Evolutionary conservation across 2,888 invertebrate species (phyloP), one percentile per base, ranked within the genome.

Genomic region (Rapana venosa): DNA sequence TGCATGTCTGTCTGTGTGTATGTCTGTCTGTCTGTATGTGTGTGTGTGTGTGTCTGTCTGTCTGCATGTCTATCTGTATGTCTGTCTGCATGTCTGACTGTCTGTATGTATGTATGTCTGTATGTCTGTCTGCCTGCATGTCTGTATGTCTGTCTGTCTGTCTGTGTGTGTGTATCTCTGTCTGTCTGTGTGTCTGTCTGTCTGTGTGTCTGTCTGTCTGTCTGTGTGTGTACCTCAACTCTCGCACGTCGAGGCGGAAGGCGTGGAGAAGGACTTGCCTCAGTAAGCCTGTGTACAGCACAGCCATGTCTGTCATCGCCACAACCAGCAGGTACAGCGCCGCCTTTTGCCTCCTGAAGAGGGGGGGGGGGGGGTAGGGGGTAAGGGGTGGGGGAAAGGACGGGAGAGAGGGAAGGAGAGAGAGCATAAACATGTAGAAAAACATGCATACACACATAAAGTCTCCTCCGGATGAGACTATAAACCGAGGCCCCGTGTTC

Each of bases 241-340:
- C 20, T 30, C 87, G 8, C 20, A 87, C 32, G 30, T 87, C 87
- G 2, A 36, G 11, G 6, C 30, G 2, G 20, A 26, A 26, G n/a
- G 74, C n/a, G n/a, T 1, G 0, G 35, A 87, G 8, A 30, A 87
- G 5, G 13, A 87, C 32, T 47, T 74, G 70, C 26, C 87, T 32
- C 22, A 88, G 66, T 30, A 88, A 22, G 0, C 84, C 70, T 30
- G 84, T 89, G 35, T 84, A 84, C 22, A 84, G 47, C 15, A 32
- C 70, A 1, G 30, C 84, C 88, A 83, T 35, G 81, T 84, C 88
- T 26, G 35, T 66, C 15, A 47, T 66, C n/a, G 70, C 84, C 26
- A 32, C 84, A 70, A 70, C 88, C n/a, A 70, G 35, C 84, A 70
- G n/a, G 61, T 84, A 79, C 70, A 70, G 36, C 58, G 88, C 17